Evolutionary conservation across 1,140 invertebrate species (phyloP), one percentile per base, ranked within the genome.

Genomic region (Panulirus ornatus): DNA sequence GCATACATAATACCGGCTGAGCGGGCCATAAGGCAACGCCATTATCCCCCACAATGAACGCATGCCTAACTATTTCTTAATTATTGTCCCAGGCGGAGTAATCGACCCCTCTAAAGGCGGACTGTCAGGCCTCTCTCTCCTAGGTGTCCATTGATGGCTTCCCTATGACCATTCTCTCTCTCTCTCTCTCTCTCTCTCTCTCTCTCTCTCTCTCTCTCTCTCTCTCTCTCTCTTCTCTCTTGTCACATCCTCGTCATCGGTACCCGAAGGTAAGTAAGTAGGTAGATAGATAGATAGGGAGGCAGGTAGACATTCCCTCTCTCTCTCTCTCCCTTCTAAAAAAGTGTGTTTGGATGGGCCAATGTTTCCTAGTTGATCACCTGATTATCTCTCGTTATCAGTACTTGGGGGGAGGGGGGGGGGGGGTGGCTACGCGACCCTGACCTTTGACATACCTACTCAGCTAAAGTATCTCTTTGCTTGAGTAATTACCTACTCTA

Each of bases 31-130:
- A 88, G 58, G 78, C 76, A 81, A 36, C 86, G 58, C 78, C 78
- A 88, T 88, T 88, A 88, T 88, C 42, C 78, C n/a, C 76, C 86
- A 81, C 86, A 88, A 82, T 88, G 63, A 88, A 88, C 73, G 71
- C 82, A 82, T 82, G 78, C 86, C 63, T 88, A 88, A 88, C 86
- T 88, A 88, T 88, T 88, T 88, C 86, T 88, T 88, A 88, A 88
- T 88, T 88, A 88, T 82, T 88, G 86, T 88, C 86, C 86, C 66
- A 40, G 54, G 58, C 42, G 71, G 76, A 36, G 54, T 36, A 70
- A 70, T 71, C 19, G 78, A 70, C 30, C 40, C 86, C 78, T 22
- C 14, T 63, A 34, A 71, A 79, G 27, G 9, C 30, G 34, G 81
- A 36, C 38, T 84, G 82, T 70, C 82, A 84, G 38, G 82, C 82